Percentiles rank a stretch among this genome's conserved stretches.
Conservation (phyloP, 1,140 invertebrate species). For the Mercenaria mercenaria region DNA sequence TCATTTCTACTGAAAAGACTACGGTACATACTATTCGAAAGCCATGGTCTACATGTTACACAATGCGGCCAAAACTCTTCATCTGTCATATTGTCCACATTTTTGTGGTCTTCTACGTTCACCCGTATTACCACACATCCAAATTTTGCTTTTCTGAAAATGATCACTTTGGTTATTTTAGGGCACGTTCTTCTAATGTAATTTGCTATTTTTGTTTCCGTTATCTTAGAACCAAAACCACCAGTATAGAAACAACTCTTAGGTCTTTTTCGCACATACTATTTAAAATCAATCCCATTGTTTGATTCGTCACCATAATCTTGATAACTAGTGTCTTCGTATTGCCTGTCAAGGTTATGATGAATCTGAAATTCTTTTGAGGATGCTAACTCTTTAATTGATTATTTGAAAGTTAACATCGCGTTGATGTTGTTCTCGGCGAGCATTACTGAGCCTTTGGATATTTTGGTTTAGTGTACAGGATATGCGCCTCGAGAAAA, state of each 20-base stretch:
- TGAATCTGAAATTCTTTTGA: no score
- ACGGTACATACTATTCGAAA: background rate
- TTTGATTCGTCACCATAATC: background rate
- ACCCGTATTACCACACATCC: no score
- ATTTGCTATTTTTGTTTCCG: background rate
- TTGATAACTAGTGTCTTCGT: background rate
- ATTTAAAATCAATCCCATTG: background rate
- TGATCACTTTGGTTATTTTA: background rate
- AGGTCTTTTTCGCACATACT: background rate
- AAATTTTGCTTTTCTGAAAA: background rate
- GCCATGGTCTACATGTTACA: background rate
- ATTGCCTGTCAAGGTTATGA: background rate
- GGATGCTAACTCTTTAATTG: no score
- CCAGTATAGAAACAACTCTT: no score
- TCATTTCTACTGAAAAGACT: background rate
- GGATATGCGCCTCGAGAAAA: background rate
- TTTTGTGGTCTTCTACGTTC: background rate
- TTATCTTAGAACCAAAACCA: no score
- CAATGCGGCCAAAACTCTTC: background rate
- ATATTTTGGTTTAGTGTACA: background rate
- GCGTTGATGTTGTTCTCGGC: no score
- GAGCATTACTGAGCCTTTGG: background rate
- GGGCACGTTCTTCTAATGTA: background rate
- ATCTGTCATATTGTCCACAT: background rate
- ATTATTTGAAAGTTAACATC: background rate